Percentiles rank a stretch among this genome's conserved stretches.
Conservation (phyloP, 2,888 invertebrate genomes). For the Cosmia trapezina region DNA sequence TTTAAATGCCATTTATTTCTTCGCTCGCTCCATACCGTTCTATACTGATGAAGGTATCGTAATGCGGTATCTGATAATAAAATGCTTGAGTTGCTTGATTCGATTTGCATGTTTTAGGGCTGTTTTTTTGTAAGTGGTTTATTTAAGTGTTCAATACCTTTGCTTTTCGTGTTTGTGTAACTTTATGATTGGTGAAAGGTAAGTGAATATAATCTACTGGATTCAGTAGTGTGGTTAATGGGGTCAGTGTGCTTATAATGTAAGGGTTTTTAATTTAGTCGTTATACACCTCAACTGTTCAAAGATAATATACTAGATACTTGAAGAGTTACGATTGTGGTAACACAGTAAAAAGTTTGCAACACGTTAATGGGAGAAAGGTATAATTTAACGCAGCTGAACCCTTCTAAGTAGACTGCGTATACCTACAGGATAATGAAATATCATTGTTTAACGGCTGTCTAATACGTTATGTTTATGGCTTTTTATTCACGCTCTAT, state of each 20-base stretch:
- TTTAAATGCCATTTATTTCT: conserved; percentile 88
- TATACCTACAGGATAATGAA: conserved; percentile 57
- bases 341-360: conserved; percentile 41
- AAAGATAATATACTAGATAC: conserved; percentile 51
- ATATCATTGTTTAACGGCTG: conserved; percentile 61
- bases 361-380: conserved; percentile 50
- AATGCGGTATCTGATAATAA: conserved; percentile 86
- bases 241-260: conserved; percentile 16
- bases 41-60: conserved; percentile 87
- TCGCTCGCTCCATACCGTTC: conserved; percentile 83
- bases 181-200: conserved; percentile 35
- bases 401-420: conserved; percentile 37
- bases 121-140: conserved; percentile 68
- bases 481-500: conserved; percentile 71
- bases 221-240: neutral
- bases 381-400: conserved; percentile 60
- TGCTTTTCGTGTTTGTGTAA: conserved; percentile 52
- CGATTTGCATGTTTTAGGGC: conserved; percentile 81
- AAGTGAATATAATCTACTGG: neutral
- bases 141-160: conserved; percentile 59
- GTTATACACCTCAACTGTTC: conserved; percentile 35
- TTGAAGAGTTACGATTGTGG: conserved; percentile 57
- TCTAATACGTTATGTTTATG: conserved; percentile 63
- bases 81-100: conserved; percentile 83
- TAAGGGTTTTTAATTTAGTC: conserved; percentile 17